Conservation (phyloP, 2,797 vertebrate species). For the Ibycter americanus region DNA sequence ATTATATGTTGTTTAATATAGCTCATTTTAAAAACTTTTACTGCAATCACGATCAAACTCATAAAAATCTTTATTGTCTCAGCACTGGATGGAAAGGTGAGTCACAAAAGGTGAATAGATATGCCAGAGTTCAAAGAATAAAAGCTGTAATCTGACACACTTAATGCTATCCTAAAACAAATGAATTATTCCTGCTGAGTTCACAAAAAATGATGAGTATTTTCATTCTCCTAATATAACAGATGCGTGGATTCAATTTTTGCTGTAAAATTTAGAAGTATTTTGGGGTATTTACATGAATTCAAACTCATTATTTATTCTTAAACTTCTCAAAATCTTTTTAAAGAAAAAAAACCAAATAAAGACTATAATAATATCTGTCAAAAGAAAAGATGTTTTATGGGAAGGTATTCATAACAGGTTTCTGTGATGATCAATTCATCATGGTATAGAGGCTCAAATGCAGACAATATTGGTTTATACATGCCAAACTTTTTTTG, state of each 20-base stretch:
- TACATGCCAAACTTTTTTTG: neutral
- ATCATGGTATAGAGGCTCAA: neutral
- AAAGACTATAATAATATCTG: neutral
- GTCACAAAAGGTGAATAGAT: neutral
- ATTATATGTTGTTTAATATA: neutral
- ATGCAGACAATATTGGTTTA: neutral
- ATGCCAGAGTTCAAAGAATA: neutral
- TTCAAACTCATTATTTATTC: neutral
- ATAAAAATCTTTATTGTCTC: neutral
- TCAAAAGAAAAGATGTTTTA: neutral
- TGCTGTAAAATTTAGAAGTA: neutral
- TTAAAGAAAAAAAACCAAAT: neutral
- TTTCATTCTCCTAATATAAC: neutral
- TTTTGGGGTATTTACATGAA: neutral
- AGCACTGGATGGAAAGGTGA: neutral
- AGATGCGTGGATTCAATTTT: neutral
- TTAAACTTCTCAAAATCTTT: neutral
- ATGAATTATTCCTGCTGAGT: neutral
- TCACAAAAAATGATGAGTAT: neutral
- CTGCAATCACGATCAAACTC: neutral
- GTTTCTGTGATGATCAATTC: neutral
- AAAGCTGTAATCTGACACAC: neutral
- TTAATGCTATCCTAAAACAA: neutral
- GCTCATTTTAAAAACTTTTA: neutral
- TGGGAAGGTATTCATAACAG: neutral